phyloP scores from a whole-genome alignment of 2,113 vertebrate species.

The Orientallactaga bullata region DNA sequence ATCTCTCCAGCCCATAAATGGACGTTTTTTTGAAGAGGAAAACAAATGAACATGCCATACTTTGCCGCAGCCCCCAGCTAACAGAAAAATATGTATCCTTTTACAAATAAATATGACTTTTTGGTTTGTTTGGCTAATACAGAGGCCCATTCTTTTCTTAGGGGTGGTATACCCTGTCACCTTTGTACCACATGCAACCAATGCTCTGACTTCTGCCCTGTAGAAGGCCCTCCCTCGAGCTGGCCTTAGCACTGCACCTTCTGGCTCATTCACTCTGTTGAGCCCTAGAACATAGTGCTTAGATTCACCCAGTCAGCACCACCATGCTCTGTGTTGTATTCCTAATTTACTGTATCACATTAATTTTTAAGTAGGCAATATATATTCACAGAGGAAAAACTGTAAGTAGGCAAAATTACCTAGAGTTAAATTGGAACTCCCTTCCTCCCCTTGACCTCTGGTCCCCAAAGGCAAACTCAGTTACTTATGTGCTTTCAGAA shows the following conservation, averaged over 20 bases:
- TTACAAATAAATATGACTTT: background rate
- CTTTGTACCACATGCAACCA: background rate
- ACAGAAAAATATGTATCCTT: background rate
- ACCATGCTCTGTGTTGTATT: background rate
- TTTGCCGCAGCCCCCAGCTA: background rate
- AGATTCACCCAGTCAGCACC: background rate
- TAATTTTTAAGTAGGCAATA: conserved; percentile 43
- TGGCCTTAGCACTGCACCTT: background rate
- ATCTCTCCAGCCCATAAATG: too few relatives aligned
- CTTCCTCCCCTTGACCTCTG: background rate
- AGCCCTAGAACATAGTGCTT: background rate
- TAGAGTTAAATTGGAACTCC: background rate
- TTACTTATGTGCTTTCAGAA: background rate
- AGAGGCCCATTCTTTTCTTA: background rate
- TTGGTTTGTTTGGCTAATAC: background rate
- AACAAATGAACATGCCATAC: background rate
- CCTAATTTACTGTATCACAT: background rate
- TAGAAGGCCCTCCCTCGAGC: accelerated
- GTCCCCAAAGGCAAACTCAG: background rate
- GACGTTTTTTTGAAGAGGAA: background rate
- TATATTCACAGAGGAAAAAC: background rate
- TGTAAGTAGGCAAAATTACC: background rate
- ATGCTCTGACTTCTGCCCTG: background rate
- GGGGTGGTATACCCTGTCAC: background rate
- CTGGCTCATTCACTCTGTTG: accelerated